Percentiles rank a stretch among this genome's conserved stretches.
phyloP scores from a whole-genome alignment of 2,113 vertebrate genomes.

The Helogale parvula region DNA sequence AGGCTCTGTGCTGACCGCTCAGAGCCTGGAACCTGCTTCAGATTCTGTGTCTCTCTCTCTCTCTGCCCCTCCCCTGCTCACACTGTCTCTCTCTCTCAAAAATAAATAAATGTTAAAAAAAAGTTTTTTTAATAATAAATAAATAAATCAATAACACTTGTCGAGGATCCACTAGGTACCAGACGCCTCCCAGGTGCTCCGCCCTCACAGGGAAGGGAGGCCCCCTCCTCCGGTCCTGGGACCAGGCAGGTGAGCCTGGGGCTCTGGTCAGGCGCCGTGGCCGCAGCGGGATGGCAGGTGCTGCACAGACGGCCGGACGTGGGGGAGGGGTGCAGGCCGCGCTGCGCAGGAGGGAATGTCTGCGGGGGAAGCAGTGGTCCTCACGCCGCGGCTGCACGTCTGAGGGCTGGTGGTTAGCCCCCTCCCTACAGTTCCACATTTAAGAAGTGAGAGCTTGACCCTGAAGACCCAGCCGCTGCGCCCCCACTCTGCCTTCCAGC shows the following conservation, averaged over 20 bases:
- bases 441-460: background rate
- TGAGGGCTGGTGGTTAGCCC: background rate
- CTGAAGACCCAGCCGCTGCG: background rate
- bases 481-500: background rate
- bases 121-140: no score
- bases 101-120: no score
- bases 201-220: no score
- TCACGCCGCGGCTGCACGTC: accelerated
- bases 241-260: accelerated
- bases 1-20: no score
- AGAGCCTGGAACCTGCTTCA: no score
- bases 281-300: accelerated
- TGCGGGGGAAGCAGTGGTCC: accelerated
- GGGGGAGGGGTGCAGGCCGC: accelerated
- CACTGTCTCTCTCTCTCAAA: no score
- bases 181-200: background rate
- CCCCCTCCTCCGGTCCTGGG: background rate
- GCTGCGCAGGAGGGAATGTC: accelerated
- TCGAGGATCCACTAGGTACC: background rate
- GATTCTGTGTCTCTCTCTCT: no score
- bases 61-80: no score
- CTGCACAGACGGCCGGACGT: accelerated
- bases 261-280: accelerated
- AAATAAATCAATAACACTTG: no score
- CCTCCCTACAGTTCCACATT: accelerated